Evolutionary conservation across 2,888 invertebrate species (phyloP).

Genomic region (Synergus japonicus): DNA sequence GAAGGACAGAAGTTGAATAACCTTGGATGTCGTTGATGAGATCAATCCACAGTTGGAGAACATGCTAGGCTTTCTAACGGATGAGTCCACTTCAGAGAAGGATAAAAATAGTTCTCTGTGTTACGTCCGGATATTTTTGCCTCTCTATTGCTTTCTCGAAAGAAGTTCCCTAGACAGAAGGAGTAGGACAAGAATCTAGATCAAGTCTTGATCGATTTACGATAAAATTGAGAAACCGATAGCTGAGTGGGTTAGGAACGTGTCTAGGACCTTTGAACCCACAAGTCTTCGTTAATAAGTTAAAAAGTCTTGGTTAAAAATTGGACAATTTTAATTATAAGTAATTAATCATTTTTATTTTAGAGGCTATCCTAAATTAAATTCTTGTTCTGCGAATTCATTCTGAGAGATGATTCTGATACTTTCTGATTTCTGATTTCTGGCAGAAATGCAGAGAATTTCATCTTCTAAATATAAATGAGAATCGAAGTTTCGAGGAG

Average conservation of each 20-base stretch:
- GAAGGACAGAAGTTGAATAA: neutral
- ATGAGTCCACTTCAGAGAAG: constrained; percentile 5
- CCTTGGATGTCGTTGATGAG: constrained; percentile 5
- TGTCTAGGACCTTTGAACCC: too few relatives aligned
- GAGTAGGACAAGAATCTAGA: neutral
- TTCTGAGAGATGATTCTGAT: neutral
- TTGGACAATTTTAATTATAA: too few relatives aligned
- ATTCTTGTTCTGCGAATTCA: neutral
- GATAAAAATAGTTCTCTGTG: constrained; percentile 7
- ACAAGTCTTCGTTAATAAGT: too few relatives aligned
- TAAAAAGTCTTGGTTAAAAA: neutral
- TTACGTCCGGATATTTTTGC: constrained; percentile 1
- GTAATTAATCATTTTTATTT: too few relatives aligned
- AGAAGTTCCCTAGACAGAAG: neutral
- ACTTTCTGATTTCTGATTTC: neutral
- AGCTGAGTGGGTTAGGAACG: too few relatives aligned
- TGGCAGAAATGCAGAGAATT: neutral
- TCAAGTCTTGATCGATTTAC: neutral
- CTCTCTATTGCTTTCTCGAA: constrained; percentile 15
- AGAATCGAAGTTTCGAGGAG: neutral
- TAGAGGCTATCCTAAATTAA: too few relatives aligned
- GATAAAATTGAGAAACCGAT: neutral
- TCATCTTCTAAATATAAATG: neutral
- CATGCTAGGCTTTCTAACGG: constrained; percentile 12
- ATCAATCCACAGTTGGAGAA: constrained; percentile 12